Evolutionary conservation across 2,888 invertebrate species (phyloP).

Genomic region (Schrankia costaestrigalis): DNA sequence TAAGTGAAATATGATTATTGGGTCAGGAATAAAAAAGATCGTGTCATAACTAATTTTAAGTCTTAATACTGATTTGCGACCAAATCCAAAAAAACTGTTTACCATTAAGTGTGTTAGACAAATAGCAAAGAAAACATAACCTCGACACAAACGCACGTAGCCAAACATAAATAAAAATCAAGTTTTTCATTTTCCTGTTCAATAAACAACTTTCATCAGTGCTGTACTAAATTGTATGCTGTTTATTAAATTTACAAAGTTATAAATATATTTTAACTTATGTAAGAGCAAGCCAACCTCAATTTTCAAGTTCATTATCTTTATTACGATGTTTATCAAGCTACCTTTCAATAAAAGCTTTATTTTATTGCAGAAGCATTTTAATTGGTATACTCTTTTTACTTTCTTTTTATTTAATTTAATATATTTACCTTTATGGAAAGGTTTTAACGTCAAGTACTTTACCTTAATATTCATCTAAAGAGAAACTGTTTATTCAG

Average conservation of each 20-base stretch:
- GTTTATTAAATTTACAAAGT: slow-evolving; percentile 10
- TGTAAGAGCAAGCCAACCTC: slow-evolving; percentile 9
- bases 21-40: too few relatives aligned
- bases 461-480: too few relatives aligned
- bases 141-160: slow-evolving; percentile 45
- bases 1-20: too few relatives aligned
- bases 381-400: slow-evolving; percentile 15
- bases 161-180: slow-evolving; percentile 57
- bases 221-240: slow-evolving; percentile 46
- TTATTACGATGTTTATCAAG: slow-evolving; percentile 17
- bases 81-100: too few relatives aligned
- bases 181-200: slow-evolving; percentile 54
- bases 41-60: too few relatives aligned
- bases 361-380: slow-evolving; percentile 13
- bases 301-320: slow-evolving; percentile 12
- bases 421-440: too few relatives aligned
- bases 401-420: slow-evolving; percentile 17
- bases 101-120: slow-evolving; percentile 25
- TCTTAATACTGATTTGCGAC: too few relatives aligned
- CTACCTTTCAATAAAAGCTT: slow-evolving; percentile 14
- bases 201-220: slow-evolving; percentile 67
- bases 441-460: too few relatives aligned
- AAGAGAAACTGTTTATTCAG: too few relatives aligned
- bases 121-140: slow-evolving; percentile 40
- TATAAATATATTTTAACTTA: slow-evolving; percentile 11